Evolutionary conservation across 2,113 vertebrate species (phyloP), one percentile per base, ranked within the genome.

Genomic region (Tauraco erythrolophus): DNA sequence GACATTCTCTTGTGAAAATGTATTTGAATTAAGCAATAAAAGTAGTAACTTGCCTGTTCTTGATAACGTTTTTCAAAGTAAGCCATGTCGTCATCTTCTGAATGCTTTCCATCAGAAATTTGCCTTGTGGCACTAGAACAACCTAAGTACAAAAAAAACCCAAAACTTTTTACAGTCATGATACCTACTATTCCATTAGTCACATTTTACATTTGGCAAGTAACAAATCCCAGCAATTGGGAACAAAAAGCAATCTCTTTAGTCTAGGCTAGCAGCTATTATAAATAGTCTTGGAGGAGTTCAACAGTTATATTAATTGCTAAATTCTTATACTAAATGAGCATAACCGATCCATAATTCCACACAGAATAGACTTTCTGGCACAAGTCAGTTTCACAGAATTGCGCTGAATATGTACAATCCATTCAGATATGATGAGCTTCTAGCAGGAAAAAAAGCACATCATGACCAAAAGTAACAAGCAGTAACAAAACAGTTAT

Each of bases 21-120:
- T 5, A 58, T 94, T 79, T 92, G 53, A 91, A 88, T 85, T 82
- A 89, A 89, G 30, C 33, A 76, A 75, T n/a, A 65, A 87, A 83
- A 41, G n/a, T 17, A 92, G 41, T 83, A 54, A 95, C 98, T 97
- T 97, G 96, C 98, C 98, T 60, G 94, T 89, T 98, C 98, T 93
- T 98, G 98, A 70, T 98, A 98, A 28, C 46, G 56, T 65, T 96
- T 98, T 97, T 99, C 98, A 96, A 98, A 99, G 91, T 97, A 98
- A 95, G 97, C 97, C 98, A 98, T 98, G 82, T 98, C 98, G 37
- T 98, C 98, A 65, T 98, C 97, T 79, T 98, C 98, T 14, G 94
- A 91, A 92, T 50, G 96, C 78, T 64, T 97, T 93, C 97, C 71
- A 19, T 82, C 76, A 93, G 97, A 96, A 92, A 92, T 33, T 60